Conservation (phyloP, 1,140 invertebrate species). For the Spodoptera litura region DNA sequence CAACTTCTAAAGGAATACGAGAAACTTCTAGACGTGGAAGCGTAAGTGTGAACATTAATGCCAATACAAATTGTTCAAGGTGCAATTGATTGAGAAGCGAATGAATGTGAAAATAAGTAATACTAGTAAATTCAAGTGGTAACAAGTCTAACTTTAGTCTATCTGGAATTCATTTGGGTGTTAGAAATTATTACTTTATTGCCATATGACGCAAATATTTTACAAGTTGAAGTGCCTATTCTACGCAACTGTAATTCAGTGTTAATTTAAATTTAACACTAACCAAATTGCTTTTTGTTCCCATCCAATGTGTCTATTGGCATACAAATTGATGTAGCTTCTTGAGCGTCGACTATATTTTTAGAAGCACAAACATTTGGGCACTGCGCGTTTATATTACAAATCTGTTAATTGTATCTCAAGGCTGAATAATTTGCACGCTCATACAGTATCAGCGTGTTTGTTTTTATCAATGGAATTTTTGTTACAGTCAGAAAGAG, state of each 20-base stretch:
- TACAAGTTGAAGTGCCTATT: not conserved
- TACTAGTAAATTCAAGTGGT: constrained; percentile 6
- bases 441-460: constrained; percentile 28
- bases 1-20: constrained; percentile 92
- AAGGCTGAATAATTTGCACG: constrained; percentile 48
- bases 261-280: not conserved
- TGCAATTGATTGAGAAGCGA: not conserved
- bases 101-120: constrained; percentile 22
- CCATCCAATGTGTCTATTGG: constrained; percentile 9
- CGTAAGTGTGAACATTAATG: constrained; percentile 83
- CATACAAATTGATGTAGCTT: not conserved
- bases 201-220: not conserved
- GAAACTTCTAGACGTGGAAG: constrained; percentile 90
- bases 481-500: constrained; percentile 78
- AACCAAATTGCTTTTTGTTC: not conserved
- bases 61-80: constrained; percentile 7
- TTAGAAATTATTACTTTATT: not conserved
- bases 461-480: constrained; percentile 41
- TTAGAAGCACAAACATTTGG: constrained; percentile 31
- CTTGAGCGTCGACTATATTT: constrained; percentile 5
- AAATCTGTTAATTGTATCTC: constrained; percentile 48
- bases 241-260: too few relatives aligned
- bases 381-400: constrained; percentile 25
- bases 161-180: not conserved
- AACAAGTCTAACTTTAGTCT: not conserved